Evolutionary conservation across 2,888 invertebrate genomes (phyloP).

Genomic region (Morinoia aosen): DNA sequence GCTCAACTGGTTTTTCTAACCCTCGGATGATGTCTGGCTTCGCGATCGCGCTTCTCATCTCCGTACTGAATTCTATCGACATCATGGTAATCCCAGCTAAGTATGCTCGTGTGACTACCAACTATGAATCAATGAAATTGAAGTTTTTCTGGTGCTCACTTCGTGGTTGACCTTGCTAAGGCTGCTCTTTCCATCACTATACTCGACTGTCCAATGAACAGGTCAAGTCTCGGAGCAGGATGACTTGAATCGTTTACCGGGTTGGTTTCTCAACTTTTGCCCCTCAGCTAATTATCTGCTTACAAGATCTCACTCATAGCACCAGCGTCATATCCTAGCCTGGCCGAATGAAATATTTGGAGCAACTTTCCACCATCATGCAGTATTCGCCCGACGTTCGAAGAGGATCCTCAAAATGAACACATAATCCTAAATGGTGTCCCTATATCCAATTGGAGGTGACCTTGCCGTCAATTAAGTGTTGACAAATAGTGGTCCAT

Average conservation of each 20-base stretch:
- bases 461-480: background rate
- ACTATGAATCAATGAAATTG: background rate
- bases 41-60: background rate
- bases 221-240: too few relatives aligned
- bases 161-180: background rate
- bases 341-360: too few relatives aligned
- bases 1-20: background rate
- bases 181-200: background rate
- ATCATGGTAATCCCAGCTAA: background rate
- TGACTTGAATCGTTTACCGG: too few relatives aligned
- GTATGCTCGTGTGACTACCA: background rate
- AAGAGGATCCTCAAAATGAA: background rate
- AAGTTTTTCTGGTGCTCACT: background rate
- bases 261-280: too few relatives aligned
- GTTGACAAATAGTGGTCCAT: background rate
- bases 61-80: background rate
- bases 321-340: too few relatives aligned
- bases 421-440: background rate
- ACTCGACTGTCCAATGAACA: background rate
- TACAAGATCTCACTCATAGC: too few relatives aligned
- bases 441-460: background rate
- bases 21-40: background rate
- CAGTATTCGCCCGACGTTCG: background rate
- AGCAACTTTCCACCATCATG: background rate
- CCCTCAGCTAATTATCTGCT: too few relatives aligned